Base-by-base conservation (phyloP, 2,888 invertebrate genomes). In the Ryuthela nishihirai region DNA sequence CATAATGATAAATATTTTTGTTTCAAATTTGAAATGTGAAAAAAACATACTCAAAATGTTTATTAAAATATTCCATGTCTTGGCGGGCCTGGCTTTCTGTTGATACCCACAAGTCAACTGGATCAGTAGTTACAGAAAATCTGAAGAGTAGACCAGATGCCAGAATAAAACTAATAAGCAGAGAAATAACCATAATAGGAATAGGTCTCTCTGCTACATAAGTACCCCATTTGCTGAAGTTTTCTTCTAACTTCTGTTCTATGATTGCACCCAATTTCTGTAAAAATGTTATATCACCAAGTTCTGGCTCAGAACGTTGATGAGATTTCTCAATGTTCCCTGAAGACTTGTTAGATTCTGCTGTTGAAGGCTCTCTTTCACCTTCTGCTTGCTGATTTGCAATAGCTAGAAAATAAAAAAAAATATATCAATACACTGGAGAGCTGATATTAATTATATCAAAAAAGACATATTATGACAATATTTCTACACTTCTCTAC, bases 71-170 rank as follows among this genome's bases (percentile, higher is more conserved):
- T 58, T 88, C 83, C 60, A 87, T 83, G 74, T 99, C 97, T 15
- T 85, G 70, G 0, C 98, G 82, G 0, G 94, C 88, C 38, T 87
- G 81, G 0, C 93, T 93, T 52, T 78, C 78, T 0, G 93, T 88
- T 0, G 95, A 83, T 0, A 98, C 95, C 99, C 99, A 99, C 56
- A 99, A 79, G 73, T 98, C 87, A 0, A 98, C 94, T 0, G 98
- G 98, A 78, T 98, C 87, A 0, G 94, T 95, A 1, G 90, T 92
- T 38, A 94, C 84, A 62, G 85, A 76, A 70, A 88, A 79, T 69
- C 48, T 62, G 70, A 81, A 82, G 55, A 80, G 79, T 54, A 91
- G 82, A 29, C 93, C 93, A 69, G 79, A 79, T 0, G 86, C 86
- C 12, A 94, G 75, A 0, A 78, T 79, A 1, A 82, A 75, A 0